Evolutionary conservation across 2,113 vertebrate species (phyloP).

Genomic region (Thryonomys swinderianus): DNA sequence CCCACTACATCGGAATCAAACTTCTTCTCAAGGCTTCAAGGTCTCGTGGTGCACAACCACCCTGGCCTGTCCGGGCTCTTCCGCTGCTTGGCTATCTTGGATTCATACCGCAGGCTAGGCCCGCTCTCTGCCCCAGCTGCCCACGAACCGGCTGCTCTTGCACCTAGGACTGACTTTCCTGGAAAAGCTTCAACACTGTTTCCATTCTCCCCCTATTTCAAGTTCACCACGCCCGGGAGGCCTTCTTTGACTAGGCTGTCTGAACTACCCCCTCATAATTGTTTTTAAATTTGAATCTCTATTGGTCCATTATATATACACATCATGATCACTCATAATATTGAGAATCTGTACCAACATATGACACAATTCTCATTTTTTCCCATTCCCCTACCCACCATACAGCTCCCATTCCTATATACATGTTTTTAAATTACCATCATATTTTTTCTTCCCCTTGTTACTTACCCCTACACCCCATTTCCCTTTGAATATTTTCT

Average conservation of each 20-base stretch:
- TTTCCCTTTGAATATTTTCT: too few species aligned
- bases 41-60: fast-evolving
- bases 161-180: not conserved
- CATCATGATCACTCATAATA: too few species aligned
- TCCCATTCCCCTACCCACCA: too few species aligned
- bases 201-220: not conserved
- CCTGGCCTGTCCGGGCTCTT: not conserved
- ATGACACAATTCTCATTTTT: too few species aligned
- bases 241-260: not conserved
- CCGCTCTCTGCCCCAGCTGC: not conserved
- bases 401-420: too few species aligned
- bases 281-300: too few species aligned
- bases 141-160: not conserved
- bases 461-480: too few species aligned
- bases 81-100: fast-evolving
- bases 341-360: too few species aligned
- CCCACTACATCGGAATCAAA: not conserved
- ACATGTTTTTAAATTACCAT: too few species aligned
- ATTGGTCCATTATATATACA: too few species aligned
- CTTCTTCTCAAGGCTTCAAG: not conserved
- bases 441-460: too few species aligned
- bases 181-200: not conserved
- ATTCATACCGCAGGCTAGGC: not conserved
- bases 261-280: not conserved
- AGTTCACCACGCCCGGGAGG: not conserved